These are phyloP conservation scores for Platypus cylindrus DNA, from an alignment of 2,888 invertebrate genomes.

Conservation along the genomic window DNA sequence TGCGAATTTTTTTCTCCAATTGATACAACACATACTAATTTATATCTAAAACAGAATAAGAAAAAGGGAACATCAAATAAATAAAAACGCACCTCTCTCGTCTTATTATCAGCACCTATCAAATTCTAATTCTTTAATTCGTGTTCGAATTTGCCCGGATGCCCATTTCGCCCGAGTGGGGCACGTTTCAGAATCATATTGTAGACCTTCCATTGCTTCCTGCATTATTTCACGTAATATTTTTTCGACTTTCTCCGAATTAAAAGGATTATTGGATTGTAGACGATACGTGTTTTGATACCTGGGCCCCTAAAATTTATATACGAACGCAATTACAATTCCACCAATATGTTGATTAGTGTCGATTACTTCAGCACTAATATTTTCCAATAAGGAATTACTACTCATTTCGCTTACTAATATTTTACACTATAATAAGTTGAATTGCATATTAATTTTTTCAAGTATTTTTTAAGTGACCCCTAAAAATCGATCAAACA, in stretches of 20 bases:
- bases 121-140: constrained; percentile 51
- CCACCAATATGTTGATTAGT: background rate
- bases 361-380: background rate
- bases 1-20: constrained; percentile 57
- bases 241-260: constrained; percentile 45
- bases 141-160: constrained; percentile 45
- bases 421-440: too few relatives aligned
- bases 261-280: constrained; percentile 49
- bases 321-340: constrained; percentile 1
- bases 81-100: background rate
- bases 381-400: constrained; percentile 2
- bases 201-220: constrained; percentile 43
- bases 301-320: constrained; percentile 26
- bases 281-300: constrained; percentile 55
- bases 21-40: constrained; percentile 48
- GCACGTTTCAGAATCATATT: constrained; percentile 46
- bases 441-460: too few relatives aligned
- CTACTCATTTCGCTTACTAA: constrained; percentile 7
- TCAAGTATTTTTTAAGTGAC: too few relatives aligned
- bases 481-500: too few relatives aligned
- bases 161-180: constrained; percentile 44
- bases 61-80: background rate
- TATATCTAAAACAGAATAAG: constrained; percentile 42
- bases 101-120: too few relatives aligned
- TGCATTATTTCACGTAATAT: constrained; percentile 46